Conservation (phyloP, 2,888 invertebrate species). For the Microctonus brassicae region DNA sequence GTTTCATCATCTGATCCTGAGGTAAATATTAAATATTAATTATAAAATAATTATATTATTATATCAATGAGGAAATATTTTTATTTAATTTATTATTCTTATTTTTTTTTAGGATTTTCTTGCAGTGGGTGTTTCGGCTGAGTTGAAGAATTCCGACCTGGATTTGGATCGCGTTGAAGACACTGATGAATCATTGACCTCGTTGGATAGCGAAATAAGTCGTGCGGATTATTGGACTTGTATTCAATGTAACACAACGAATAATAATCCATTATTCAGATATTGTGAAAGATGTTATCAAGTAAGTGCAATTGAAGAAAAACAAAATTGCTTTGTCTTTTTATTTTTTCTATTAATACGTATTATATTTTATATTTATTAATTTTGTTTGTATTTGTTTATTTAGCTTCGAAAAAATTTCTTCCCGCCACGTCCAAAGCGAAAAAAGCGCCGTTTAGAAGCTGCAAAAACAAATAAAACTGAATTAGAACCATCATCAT, state of each 20-base stretch:
- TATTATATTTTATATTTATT: background rate
- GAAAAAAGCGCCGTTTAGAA: constrained; percentile 42
- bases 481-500: constrained; percentile 13
- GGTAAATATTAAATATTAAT: constrained; percentile 43
- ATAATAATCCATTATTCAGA: constrained; percentile 76
- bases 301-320: constrained; percentile 67
- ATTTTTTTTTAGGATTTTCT: constrained; percentile 31
- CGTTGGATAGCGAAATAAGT: constrained; percentile 70
- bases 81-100: background rate
- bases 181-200: constrained; percentile 58
- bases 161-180: constrained; percentile 55
- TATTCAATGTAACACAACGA: constrained; percentile 75
- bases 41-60: background rate
- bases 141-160: constrained; percentile 50
- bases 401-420: constrained; percentile 78
- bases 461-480: background rate
- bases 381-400: constrained; percentile 40
- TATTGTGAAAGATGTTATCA: constrained; percentile 81
- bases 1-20: constrained; percentile 58
- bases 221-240: constrained; percentile 77
- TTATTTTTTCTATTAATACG: background rate
- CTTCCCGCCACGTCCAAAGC: constrained; percentile 77
- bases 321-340: background rate
- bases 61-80: background rate
- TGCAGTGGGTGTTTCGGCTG: background rate